Percentiles rank a stretch among this genome's conserved stretches.
These are phyloP conservation scores for Malurus alboscapulatus DNA, from an alignment of 2,113 vertebrate genomes.

Conservation along the genomic window DNA sequence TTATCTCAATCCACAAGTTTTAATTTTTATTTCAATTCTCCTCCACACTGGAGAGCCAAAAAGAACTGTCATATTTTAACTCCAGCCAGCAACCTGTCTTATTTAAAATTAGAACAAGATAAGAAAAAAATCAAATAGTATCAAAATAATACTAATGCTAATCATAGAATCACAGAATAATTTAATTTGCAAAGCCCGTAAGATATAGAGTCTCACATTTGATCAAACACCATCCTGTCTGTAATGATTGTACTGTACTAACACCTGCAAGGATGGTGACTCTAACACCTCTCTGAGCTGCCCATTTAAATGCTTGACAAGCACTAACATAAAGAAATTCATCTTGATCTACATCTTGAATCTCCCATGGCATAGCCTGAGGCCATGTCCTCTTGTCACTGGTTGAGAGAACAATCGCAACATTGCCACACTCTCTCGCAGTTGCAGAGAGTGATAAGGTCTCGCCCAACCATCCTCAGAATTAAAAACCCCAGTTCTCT, in stretches of 20 bases:
- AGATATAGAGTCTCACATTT: background rate
- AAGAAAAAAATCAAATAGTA: background rate
- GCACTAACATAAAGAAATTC: background rate
- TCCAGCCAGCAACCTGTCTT: background rate
- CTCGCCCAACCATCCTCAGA: too few species aligned
- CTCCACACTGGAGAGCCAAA: background rate
- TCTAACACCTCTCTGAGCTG: background rate
- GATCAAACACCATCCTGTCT: background rate
- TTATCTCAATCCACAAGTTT: background rate
- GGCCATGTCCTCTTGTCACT: background rate
- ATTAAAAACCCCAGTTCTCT: too few species aligned
- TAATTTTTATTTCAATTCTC: background rate
- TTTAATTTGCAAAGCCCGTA: background rate
- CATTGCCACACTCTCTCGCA: too few species aligned
- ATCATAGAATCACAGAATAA: background rate
- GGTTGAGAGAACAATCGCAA: background rate
- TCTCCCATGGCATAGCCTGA: background rate
- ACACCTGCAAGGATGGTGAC: background rate
- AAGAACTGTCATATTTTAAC: background rate
- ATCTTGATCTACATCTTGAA: background rate
- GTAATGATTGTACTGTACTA: too few species aligned
- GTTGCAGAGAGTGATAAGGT: background rate
- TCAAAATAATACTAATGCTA: background rate
- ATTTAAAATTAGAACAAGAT: background rate
- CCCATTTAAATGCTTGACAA: background rate